phyloP scores from a whole-genome alignment of 2,888 invertebrate species.

The Ectobius pallidus region DNA sequence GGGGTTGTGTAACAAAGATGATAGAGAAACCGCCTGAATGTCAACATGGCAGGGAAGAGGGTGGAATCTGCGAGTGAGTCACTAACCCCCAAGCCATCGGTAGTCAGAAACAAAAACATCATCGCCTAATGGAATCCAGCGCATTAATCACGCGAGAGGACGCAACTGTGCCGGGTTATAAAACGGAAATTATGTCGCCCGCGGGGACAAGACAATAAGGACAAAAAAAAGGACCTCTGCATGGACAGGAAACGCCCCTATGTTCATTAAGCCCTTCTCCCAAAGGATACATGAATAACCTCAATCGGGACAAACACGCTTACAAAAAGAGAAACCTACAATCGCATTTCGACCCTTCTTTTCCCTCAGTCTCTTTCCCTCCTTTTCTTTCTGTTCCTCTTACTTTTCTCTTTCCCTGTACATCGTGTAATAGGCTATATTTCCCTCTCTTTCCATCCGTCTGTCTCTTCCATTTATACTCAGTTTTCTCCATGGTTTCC shows the following conservation, averaged over 20 bases:
- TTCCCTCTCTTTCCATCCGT: too few relatives aligned
- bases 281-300: conserved; percentile 43
- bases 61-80: conserved; percentile 27
- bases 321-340: conserved; percentile 15
- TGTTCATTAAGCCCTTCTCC: conserved; percentile 44
- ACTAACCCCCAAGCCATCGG: conserved; percentile 24
- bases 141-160: conserved; percentile 54
- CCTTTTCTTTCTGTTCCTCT: not conserved
- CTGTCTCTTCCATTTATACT: too few relatives aligned
- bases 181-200: conserved; percentile 57
- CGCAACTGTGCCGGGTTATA: conserved; percentile 50
- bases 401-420: not conserved
- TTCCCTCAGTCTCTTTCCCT: not conserved
- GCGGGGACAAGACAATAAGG: conserved; percentile 52
- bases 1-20: too few relatives aligned
- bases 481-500: too few relatives aligned
- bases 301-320: conserved; percentile 40
- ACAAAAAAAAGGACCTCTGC: conserved; percentile 45
- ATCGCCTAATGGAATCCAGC: conserved; percentile 56
- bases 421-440: too few relatives aligned
- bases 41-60: not conserved
- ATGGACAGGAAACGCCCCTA: conserved; percentile 40
- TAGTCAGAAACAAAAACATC: conserved; percentile 52
- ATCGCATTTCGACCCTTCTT: conserved; percentile 8
- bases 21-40: too few relatives aligned